Evolutionary conservation across 2,113 vertebrate species (phyloP), one percentile per base, ranked within the genome.

Genomic region (Chaetura pelagica): DNA sequence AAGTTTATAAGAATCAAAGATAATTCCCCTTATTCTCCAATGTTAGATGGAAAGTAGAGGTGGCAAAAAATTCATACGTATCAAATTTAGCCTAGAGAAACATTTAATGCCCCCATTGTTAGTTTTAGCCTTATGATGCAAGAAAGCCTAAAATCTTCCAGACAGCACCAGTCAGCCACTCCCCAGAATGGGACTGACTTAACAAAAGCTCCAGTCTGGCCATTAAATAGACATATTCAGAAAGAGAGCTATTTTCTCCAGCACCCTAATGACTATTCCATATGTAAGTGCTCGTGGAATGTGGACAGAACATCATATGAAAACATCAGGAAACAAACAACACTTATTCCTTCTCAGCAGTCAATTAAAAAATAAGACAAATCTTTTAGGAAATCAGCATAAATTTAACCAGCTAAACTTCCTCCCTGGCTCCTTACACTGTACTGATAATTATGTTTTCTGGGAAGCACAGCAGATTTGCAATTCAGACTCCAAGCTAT

Each of bases 201-300:
- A 72, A 87, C 54, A 89, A 87, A 89, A 95, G 22, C 19, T 7
- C 30, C 30, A 46, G 58, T 61, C 74, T 87, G 38, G 20, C 49
- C n/a, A 54, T 82, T 87, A 87, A 78, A 54, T 26, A 90, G 59
- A 66, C 38, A 66, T 19, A 71, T 63, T 83, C 78, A 88, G 63
- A 77, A 57, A 66, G 20, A n/a, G 30, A 66, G 27, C 17, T 58
- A 0, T 94, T 91, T 84, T 73, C 59, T 76, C 30, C 52, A 81
- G 52, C 42, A 46, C 17, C 4, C 32, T 73, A 57, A 63, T 74
- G 90, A 40, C 38, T 42, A 7, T 72, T 84, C 52, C 13, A 0
- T 59, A 29, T 27, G 4, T 5, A 29, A 54, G 9, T 48, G 24
- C 17, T 51, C 58, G 29, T 55, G 74, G 58, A 79, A 62, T 14